Percentiles rank a stretch among this genome's conserved stretches.
These are phyloP conservation scores for Triops longicaudatus DNA, from an alignment of 1,140 invertebrate genomes.

Conservation along the genomic window DNA sequence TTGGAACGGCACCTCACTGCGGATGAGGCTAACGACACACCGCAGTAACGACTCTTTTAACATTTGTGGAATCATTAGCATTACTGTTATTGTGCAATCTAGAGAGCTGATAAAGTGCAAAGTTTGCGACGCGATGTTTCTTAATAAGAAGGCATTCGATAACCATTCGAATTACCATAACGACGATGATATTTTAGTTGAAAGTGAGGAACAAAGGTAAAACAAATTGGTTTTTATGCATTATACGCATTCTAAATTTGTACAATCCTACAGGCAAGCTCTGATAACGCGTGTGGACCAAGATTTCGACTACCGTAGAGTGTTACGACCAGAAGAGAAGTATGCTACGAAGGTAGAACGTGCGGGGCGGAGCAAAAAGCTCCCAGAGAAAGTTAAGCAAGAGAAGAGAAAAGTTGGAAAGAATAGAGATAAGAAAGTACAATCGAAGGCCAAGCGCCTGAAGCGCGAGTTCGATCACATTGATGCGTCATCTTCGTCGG, in stretches of 20 bases:
- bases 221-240: not conserved
- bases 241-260: not conserved
- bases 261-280: slow-evolving; percentile 40
- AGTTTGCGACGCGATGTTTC: slow-evolving; percentile 55
- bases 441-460: not conserved
- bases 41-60: slow-evolving; percentile 36
- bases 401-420: not conserved
- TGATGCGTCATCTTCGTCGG: not conserved
- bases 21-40: slow-evolving; percentile 46
- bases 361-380: not conserved
- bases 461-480: not conserved
- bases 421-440: not conserved
- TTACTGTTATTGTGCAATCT: not conserved
- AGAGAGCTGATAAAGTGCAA: slow-evolving; percentile 44
- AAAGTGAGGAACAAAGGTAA: slow-evolving; percentile 51
- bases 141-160: slow-evolving; percentile 55
- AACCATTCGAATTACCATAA: slow-evolving; percentile 54
- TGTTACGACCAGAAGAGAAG: slow-evolving; percentile 42
- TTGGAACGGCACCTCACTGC: slow-evolving; percentile 49
- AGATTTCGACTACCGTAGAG: slow-evolving; percentile 50
- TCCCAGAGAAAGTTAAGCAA: not conserved
- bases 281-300: slow-evolving; percentile 48
- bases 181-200: slow-evolving; percentile 53
- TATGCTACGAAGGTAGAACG: slow-evolving; percentile 37
- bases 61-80: not conserved